Conservation (phyloP, 1,140 invertebrate species). For the Diorhabda carinulata region DNA sequence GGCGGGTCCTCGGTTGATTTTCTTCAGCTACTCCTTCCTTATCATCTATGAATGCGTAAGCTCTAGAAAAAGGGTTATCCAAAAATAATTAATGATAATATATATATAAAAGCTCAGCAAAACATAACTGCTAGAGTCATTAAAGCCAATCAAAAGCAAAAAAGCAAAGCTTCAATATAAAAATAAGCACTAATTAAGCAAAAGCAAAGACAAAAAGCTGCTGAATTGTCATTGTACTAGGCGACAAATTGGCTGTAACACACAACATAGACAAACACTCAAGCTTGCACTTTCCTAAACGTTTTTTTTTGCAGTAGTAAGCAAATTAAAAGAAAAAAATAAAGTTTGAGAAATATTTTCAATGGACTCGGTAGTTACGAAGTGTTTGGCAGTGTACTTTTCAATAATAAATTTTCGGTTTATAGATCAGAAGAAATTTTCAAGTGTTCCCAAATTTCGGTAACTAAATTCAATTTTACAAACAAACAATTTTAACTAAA, state of each 20-base stretch:
- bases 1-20: constrained; percentile 8
- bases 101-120: constrained; percentile 34
- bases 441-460: no score
- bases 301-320: constrained; percentile 31
- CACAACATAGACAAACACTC: constrained; percentile 34
- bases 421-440: no score
- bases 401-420: not conserved
- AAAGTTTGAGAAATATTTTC: not conserved
- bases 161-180: constrained; percentile 40
- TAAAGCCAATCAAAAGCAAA: constrained; percentile 38
- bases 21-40: constrained; percentile 24
- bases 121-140: constrained; percentile 28
- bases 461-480: no score
- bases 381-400: not conserved
- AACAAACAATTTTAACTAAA: no score
- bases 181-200: constrained; percentile 33
- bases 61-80: constrained; percentile 46
- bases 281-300: constrained; percentile 41
- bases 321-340: constrained; percentile 35
- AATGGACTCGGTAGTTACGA: constrained; percentile 12
- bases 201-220: constrained; percentile 34
- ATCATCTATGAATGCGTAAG: constrained; percentile 38
- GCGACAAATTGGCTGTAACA: constrained; percentile 21
- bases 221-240: constrained; percentile 8
- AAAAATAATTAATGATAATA: constrained; percentile 33